Conservation (phyloP, 2,797 vertebrate genomes). For the Enteromius viviparus region DNA sequence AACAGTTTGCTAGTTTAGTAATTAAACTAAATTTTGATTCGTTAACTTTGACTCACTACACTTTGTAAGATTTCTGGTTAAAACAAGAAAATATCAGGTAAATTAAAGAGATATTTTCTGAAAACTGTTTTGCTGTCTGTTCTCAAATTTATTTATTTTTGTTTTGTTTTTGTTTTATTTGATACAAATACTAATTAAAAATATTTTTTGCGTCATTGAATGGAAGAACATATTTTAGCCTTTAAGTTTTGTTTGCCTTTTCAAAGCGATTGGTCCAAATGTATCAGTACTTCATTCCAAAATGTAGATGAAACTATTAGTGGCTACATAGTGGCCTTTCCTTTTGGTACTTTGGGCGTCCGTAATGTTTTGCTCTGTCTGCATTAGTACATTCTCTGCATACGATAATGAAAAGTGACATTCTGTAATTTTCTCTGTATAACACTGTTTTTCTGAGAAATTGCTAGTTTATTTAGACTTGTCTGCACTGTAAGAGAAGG, state of each 20-base stretch:
- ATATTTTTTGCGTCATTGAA: background rate
- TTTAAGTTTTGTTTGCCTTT: background rate
- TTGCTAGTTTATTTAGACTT: constrained; percentile 41
- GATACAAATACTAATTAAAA: background rate
- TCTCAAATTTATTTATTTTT: background rate
- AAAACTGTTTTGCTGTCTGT: background rate
- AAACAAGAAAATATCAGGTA: background rate
- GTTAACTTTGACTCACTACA: background rate
- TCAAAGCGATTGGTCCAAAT: constrained; percentile 18
- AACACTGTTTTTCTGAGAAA: constrained; percentile 20
- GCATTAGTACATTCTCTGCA: background rate
- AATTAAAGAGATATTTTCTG: background rate
- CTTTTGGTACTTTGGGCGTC: constrained; percentile 5
- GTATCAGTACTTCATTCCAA: constrained; percentile 25
- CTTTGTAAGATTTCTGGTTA: background rate
- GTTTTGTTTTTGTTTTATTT: background rate
- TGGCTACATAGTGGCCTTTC: background rate
- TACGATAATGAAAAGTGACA: constrained; percentile 17
- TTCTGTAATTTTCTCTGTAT: constrained; percentile 21
- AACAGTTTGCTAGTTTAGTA: background rate
- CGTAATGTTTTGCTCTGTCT: background rate
- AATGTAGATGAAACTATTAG: background rate
- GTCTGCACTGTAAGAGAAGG: background rate
- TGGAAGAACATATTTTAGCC: background rate
- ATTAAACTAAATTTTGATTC: background rate